Evolutionary conservation across 2,797 vertebrate species (phyloP).

Genomic region (Myioborus miniatus): DNA sequence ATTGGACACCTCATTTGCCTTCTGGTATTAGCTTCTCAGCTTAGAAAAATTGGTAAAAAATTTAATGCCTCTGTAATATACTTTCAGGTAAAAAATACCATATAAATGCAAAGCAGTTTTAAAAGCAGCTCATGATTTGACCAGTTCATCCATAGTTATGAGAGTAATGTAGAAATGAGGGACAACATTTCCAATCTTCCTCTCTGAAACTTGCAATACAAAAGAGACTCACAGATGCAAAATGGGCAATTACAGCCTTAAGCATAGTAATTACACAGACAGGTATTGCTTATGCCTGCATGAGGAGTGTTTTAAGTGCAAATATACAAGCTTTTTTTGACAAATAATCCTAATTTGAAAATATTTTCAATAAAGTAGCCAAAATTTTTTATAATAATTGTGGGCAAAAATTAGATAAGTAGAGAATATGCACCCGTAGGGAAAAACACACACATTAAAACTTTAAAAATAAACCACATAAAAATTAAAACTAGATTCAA

Average conservation of each 20-base stretch:
- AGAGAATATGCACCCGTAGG: not conserved
- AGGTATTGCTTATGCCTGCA: constrained; percentile 23
- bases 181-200: not conserved
- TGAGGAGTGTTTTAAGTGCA: not conserved
- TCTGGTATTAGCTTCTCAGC: not conserved
- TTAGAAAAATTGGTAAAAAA: not conserved
- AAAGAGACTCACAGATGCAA: constrained; percentile 11
- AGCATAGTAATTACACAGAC: not conserved
- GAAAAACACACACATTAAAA: not conserved
- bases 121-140: constrained; percentile 20
- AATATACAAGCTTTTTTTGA: constrained; percentile 10
- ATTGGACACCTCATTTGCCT: not conserved
- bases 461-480: not conserved
- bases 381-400: not conserved
- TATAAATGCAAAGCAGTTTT: constrained; percentile 63
- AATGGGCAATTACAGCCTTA: constrained; percentile 25
- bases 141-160: constrained; percentile 45
- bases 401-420: not conserved
- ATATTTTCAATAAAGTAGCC: not conserved
- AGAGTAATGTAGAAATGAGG: constrained; percentile 22
- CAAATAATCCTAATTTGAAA: constrained; percentile 3
- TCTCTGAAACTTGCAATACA: constrained; percentile 4
- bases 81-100: constrained; percentile 41
- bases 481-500: not conserved
- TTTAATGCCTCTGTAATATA: not conserved